Conservation (phyloP, 2,797 vertebrate species). For the Takifugu rubripes region DNA sequence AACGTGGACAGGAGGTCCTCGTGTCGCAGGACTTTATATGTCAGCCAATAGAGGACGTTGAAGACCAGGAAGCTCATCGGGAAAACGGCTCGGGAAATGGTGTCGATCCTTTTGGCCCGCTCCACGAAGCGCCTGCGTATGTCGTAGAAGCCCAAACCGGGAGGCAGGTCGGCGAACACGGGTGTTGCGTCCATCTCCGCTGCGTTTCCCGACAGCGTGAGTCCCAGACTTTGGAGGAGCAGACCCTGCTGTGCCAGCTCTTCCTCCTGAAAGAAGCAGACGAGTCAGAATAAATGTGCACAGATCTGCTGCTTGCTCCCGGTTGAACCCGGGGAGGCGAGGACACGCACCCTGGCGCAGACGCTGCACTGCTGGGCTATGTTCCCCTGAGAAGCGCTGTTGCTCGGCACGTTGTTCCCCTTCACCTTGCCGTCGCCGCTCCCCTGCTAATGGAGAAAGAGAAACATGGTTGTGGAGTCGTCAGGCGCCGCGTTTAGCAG, state of each 20-base stretch:
- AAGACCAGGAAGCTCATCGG: conserved; percentile 94
- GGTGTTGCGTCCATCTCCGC: conserved; percentile 77
- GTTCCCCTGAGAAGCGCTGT: conserved; percentile 67
- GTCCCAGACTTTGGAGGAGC: conserved; percentile 80
- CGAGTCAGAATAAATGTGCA: not conserved
- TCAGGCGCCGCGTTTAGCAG: too few species aligned
- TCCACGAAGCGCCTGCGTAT: conserved; percentile 81
- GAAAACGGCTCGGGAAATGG: conserved; percentile 87
- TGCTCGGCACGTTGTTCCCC: conserved; percentile 61
- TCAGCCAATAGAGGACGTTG: conserved; percentile 93
- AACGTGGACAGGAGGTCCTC: conserved; percentile 79
- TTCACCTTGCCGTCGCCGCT: conserved; percentile 68
- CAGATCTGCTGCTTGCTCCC: not conserved
- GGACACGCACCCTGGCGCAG: conserved; percentile 70
- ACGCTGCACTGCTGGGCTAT: conserved; percentile 66
- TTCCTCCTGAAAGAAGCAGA: conserved; percentile 77
- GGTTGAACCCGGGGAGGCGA: conserved; percentile 5
- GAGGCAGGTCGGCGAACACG: conserved; percentile 74
- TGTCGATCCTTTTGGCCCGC: conserved; percentile 89
- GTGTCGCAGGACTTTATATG: conserved; percentile 88
- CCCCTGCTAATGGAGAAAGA: conserved; percentile 44
- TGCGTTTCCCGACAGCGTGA: conserved; percentile 74
- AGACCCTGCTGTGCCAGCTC: conserved; percentile 82
- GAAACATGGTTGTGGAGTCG: not conserved
- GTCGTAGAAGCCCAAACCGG: conserved; percentile 76